Percentiles rank a stretch among this genome's conserved stretches.
Evolutionary conservation across 1,140 invertebrate species (phyloP).

Genomic region (Magallana gigas): DNA sequence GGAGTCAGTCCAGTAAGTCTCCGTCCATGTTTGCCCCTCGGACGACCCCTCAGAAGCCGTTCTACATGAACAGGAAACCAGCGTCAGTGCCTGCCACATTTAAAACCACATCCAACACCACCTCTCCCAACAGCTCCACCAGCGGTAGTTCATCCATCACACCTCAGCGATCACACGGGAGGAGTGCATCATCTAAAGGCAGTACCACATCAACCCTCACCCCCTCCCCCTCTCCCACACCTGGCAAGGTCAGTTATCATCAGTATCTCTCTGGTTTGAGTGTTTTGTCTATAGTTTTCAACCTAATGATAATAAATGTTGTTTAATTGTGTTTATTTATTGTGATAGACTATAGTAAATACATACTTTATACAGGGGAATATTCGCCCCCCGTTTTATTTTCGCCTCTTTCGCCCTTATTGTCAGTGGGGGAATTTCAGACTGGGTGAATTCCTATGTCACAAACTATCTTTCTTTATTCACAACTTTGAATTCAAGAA

Average conservation of each 20-base stretch:
- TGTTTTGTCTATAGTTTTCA: too few relatives aligned
- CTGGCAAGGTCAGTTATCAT: conserved; percentile 70
- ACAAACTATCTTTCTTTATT: too few relatives aligned
- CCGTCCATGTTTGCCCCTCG: conserved; percentile 9
- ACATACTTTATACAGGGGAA: too few relatives aligned
- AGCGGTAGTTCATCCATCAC: conserved; percentile 77
- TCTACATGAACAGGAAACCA: conserved; percentile 59
- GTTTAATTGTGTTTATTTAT: too few relatives aligned
- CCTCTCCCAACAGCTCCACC: conserved; percentile 77
- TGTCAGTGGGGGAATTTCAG: too few relatives aligned
- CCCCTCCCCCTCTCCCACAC: conserved; percentile 76
- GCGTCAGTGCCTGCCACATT: conserved; percentile 68
- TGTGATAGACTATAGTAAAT: too few relatives aligned
- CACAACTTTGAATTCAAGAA: too few relatives aligned
- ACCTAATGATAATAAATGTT: too few relatives aligned
- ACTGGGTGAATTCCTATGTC: too few relatives aligned
- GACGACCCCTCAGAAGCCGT: neutral
- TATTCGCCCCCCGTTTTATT: too few relatives aligned
- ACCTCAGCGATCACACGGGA: conserved; percentile 69
- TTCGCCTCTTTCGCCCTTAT: too few relatives aligned
- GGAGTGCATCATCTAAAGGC: conserved; percentile 74
- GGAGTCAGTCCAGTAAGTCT: neutral
- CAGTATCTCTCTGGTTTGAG: too few relatives aligned
- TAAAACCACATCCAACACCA: conserved; percentile 73
- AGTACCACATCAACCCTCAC: conserved; percentile 77